These are phyloP conservation scores for Agrochola lota DNA, from an alignment of 2,888 invertebrate genomes.

Conservation along the genomic window DNA sequence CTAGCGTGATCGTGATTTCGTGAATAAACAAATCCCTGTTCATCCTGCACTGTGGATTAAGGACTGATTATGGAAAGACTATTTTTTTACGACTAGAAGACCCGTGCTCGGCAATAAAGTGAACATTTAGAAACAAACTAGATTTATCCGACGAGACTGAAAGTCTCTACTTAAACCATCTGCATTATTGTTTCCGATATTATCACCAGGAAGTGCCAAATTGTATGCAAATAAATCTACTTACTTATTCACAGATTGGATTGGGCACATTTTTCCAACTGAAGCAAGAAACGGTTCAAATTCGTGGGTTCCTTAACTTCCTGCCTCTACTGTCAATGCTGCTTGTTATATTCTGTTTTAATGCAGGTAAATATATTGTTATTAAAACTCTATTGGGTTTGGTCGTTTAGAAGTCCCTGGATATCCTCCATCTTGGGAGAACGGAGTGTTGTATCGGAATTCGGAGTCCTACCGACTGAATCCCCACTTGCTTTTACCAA, in stretches of 20 bases:
- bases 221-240: too few relatives aligned
- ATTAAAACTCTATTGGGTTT: neutral
- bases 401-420: neutral
- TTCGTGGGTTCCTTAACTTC: constrained; percentile 30
- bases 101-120: neutral
- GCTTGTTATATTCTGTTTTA: constrained; percentile 43
- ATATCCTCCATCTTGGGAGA: too few relatives aligned
- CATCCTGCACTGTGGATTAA: neutral
- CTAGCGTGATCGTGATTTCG: neutral
- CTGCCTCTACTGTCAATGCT: constrained; percentile 38
- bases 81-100: neutral
- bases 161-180: neutral
- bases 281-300: neutral
- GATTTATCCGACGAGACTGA: neutral
- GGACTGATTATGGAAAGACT: neutral
- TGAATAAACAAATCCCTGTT: neutral
- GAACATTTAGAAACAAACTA: neutral
- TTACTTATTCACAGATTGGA: constrained; percentile 27
- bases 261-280: constrained; percentile 35
- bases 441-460: too few relatives aligned
- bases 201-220: neutral
- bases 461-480: neutral
- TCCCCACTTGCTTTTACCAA: neutral
- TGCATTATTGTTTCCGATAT: neutral
- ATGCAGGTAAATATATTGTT: constrained; percentile 24